A percentile compares a stretch with the other conserved stretches of the same genome.
These are phyloP conservation scores for Harpagifer antarcticus DNA, from an alignment of 2,797 vertebrate species.

Conservation along the genomic window DNA sequence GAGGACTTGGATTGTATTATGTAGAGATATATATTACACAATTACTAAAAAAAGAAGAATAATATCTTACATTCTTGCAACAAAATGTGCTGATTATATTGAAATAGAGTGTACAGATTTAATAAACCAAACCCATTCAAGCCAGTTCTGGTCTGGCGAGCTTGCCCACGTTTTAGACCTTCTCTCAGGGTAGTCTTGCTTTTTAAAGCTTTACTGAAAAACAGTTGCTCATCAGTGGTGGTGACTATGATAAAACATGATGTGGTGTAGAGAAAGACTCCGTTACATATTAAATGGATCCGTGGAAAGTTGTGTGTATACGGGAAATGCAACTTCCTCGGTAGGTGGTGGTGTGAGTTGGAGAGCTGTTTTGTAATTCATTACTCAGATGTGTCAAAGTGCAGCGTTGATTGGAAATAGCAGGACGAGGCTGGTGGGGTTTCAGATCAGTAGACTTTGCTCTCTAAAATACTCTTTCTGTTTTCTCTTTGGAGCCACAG, in stretches of 20 bases:
- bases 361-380: slow-evolving; percentile 76
- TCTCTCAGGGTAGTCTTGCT: slow-evolving; percentile 90
- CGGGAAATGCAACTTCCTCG: slow-evolving; percentile 57
- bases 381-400: slow-evolving; percentile 70
- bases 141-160: slow-evolving; percentile 86
- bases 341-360: slow-evolving; percentile 49
- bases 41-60: slow-evolving; percentile 79
- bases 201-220: slow-evolving; percentile 88
- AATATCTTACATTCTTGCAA: slow-evolving; percentile 85
- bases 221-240: slow-evolving; percentile 79
- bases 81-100: slow-evolving; percentile 87
- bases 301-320: slow-evolving; percentile 59
- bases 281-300: slow-evolving; percentile 61
- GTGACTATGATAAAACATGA: slow-evolving; percentile 67
- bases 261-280: slow-evolving; percentile 63
- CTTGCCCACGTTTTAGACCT: slow-evolving; percentile 88
- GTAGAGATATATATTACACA: slow-evolving; percentile 88
- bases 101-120: slow-evolving; percentile 89
- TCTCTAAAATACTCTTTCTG: slow-evolving; percentile 63
- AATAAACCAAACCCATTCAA: slow-evolving; percentile 87
- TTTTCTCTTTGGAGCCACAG: slow-evolving; percentile 66
- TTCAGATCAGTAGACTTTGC: slow-evolving; percentile 72
- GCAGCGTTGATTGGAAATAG: slow-evolving; percentile 51
- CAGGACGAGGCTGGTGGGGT: slow-evolving; percentile 69
- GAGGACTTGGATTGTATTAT: slow-evolving; percentile 87